These are phyloP conservation scores for Oryzias dopingdopingensis DNA, from an alignment of 2,797 vertebrate species.

Conservation along the genomic window DNA sequence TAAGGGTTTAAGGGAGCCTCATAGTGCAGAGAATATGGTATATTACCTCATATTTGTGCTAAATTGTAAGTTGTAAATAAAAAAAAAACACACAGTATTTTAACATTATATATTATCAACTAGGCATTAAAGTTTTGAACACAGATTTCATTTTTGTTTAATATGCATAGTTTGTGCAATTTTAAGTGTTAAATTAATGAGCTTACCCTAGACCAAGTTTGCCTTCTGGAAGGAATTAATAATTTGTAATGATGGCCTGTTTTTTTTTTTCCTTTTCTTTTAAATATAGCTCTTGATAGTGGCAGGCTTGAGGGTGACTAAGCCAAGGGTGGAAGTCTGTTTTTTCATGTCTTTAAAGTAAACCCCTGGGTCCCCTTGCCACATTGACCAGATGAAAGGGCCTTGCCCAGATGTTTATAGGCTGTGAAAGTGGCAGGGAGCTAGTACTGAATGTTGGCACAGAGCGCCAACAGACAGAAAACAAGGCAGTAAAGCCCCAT, in stretches of 20 bases:
- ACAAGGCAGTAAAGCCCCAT: constrained; percentile 77
- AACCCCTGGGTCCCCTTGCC: constrained; percentile 75
- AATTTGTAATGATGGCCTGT: constrained; percentile 74
- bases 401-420: constrained; percentile 78
- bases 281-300: constrained; percentile 62
- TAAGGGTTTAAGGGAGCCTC: no score
- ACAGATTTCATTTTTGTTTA: neutral
- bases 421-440: constrained; percentile 80
- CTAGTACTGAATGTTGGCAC: constrained; percentile 73
- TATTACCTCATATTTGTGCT: no score
- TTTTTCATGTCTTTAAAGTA: constrained; percentile 76
- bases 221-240: constrained; percentile 78
- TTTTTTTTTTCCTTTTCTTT: constrained; percentile 42
- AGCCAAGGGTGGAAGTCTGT: constrained; percentile 63
- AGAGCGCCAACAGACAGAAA: constrained; percentile 74
- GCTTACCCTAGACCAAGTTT: constrained; percentile 62
- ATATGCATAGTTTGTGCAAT: constrained; percentile 37
- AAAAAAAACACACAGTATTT: no score
- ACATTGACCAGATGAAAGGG: constrained; percentile 82
- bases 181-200: constrained; percentile 74
- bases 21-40: no score
- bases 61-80: no score
- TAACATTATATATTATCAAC: neutral
- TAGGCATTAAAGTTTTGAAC: constrained; percentile 2
- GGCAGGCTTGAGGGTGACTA: constrained; percentile 64